These are phyloP conservation scores for Mormyrops boulengeri DNA, from an alignment of 2,797 vertebrate genomes.

Conservation along the genomic window DNA sequence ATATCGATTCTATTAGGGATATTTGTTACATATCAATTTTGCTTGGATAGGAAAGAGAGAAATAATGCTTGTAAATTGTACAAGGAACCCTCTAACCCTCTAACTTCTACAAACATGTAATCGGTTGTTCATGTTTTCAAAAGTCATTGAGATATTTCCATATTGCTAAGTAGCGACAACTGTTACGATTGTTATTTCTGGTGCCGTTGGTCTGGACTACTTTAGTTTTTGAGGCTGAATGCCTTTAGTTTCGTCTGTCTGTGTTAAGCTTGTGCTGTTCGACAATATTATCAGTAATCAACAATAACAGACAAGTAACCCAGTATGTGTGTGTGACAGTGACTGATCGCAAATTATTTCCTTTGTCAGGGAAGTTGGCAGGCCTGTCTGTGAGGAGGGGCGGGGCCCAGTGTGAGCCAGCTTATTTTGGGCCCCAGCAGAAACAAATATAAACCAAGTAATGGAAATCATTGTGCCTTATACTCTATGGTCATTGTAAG, in stretches of 20 bases:
- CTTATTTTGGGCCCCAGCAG: neutral
- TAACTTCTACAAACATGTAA: neutral
- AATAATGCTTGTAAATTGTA: neutral
- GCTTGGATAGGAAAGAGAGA: neutral
- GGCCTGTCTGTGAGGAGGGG: neutral
- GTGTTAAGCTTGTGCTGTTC: neutral
- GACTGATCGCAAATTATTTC: neutral
- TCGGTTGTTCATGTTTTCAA: neutral
- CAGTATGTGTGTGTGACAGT: neutral
- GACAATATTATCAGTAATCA: neutral
- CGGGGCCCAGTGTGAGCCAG: neutral
- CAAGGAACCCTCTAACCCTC: neutral
- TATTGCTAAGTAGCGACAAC: neutral
- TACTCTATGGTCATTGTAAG: neutral
- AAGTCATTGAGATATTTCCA: neutral
- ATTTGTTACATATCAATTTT: neutral
- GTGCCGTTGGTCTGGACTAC: neutral
- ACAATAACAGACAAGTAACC: neutral
- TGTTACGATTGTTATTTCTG: neutral
- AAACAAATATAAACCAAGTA: neutral
- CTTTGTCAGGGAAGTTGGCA: neutral
- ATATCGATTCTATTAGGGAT: neutral
- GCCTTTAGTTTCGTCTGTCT: neutral
- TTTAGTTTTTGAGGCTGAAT: neutral
- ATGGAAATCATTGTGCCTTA: neutral